Evolutionary conservation across 2,888 invertebrate species (phyloP).

Genomic region (Macrosoma leucophasiata): DNA sequence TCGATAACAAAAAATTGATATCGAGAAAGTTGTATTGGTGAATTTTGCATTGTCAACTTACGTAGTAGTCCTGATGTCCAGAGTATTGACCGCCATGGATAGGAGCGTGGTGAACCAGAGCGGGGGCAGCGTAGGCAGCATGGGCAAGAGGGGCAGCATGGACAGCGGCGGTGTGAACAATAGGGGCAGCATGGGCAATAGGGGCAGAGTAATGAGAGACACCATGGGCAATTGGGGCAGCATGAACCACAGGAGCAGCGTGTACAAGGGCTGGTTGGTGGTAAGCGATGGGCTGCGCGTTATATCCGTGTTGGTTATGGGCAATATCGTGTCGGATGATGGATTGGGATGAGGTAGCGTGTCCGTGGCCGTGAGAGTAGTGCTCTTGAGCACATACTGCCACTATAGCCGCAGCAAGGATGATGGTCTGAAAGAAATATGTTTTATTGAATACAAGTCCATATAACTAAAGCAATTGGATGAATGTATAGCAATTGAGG

Average conservation of each 20-base stretch:
- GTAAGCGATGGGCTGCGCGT: conserved; percentile 3
- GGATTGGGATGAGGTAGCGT: conserved; percentile 27
- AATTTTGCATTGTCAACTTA: too few relatives aligned
- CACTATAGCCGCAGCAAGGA: conserved; percentile 22
- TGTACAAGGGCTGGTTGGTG: conserved; percentile 19
- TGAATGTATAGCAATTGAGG: too few relatives aligned
- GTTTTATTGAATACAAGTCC: too few relatives aligned
- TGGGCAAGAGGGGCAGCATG: conserved; percentile 21
- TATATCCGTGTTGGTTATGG: conserved; percentile 19
- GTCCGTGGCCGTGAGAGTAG: conserved; percentile 28
- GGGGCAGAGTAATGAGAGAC: conserved; percentile 22
- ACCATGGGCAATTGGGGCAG: conserved; percentile 18
- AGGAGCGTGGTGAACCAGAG: conserved; percentile 10
- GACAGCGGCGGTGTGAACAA: conserved; percentile 13
- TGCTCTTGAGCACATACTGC: conserved; percentile 37
- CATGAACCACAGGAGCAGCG: conserved; percentile 14
- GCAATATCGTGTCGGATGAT: conserved; percentile 21
- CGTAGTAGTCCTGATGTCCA: conserved; percentile 43
- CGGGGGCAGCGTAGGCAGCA: conserved; percentile 4
- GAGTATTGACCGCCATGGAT: conserved; percentile 13
- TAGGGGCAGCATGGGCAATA: conserved; percentile 24
- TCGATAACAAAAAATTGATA: too few relatives aligned
- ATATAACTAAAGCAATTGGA: too few relatives aligned
- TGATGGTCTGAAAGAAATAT: conserved; percentile 15
- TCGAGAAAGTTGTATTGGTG: too few relatives aligned